Percentiles rank a stretch among this genome's conserved stretches.
These are phyloP conservation scores for Erethizon dorsatum DNA, from an alignment of 2,797 vertebrate genomes.

Conservation along the genomic window DNA sequence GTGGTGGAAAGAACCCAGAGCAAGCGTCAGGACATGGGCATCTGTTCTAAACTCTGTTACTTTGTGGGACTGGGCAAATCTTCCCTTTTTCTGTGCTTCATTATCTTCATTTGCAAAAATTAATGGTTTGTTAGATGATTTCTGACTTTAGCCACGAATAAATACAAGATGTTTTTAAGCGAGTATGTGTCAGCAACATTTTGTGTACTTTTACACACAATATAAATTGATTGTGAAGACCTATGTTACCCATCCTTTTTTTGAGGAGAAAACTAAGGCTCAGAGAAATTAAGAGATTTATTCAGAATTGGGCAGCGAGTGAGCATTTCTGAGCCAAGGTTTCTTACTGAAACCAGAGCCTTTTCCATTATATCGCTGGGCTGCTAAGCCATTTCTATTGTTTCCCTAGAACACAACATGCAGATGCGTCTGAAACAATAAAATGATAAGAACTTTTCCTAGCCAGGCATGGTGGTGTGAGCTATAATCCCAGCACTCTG, in stretches of 20 bases:
- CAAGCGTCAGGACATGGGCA: neutral
- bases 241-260: neutral
- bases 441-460: neutral
- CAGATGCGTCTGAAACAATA: neutral
- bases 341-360: neutral
- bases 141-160: constrained; percentile 51
- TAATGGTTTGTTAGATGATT: constrained; percentile 3
- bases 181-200: neutral
- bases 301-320: neutral
- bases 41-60: neutral
- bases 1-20: constrained; percentile 4
- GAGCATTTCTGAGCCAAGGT: constrained; percentile 9
- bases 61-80: neutral
- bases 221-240: constrained; percentile 16
- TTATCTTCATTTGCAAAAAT: constrained; percentile 38
- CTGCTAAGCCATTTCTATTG: neutral
- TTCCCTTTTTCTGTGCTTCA: neutral
- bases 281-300: constrained; percentile 11
- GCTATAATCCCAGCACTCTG: neutral
- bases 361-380: neutral
- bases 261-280: neutral
- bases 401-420: neutral
- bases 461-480: neutral
- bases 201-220: neutral
- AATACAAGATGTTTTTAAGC: constrained; percentile 24